These are phyloP conservation scores for Hirudo medicinalis DNA, from an alignment of 1,140 invertebrate species.

Conservation along the genomic window DNA sequence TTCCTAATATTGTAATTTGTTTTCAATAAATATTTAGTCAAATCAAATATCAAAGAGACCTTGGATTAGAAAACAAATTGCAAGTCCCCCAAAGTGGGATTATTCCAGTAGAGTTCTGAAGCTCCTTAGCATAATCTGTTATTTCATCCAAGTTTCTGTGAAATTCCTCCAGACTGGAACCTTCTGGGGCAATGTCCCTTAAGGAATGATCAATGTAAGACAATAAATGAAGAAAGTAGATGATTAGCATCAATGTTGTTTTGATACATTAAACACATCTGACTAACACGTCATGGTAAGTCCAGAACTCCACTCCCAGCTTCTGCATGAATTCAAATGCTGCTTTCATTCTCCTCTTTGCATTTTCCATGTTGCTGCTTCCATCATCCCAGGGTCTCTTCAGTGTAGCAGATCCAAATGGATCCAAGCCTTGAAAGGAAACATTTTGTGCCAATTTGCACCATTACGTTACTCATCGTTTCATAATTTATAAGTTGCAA, in stretches of 20 bases:
- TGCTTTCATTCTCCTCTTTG: conserved; percentile 49
- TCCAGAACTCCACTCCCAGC: conserved; percentile 52
- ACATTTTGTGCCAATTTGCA: not conserved
- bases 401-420: conserved; percentile 43
- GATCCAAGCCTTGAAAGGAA: conserved; percentile 41
- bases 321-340: conserved; percentile 53
- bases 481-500: not conserved
- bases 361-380: conserved; percentile 46
- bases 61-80: conserved; percentile 48
- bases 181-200: conserved; percentile 40
- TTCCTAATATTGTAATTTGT: no score
- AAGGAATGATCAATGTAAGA: conserved; percentile 8
- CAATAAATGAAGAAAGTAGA: not conserved
- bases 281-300: conserved; percentile 48
- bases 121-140: conserved; percentile 45
- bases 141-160: conserved; percentile 49
- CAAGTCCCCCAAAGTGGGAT: conserved; percentile 52
- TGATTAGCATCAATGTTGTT: not conserved
- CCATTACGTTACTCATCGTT: not conserved
- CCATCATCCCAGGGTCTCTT: conserved; percentile 49
- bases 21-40: conserved; percentile 18
- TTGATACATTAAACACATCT: not conserved
- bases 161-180: conserved; percentile 43
- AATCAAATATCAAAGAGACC: conserved; percentile 35
- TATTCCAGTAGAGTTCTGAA: conserved; percentile 47